A percentile compares a stretch with the other conserved stretches of the same genome.
These are phyloP conservation scores for Campoplex capitator DNA, from an alignment of 2,888 invertebrate genomes.

Conservation along the genomic window DNA sequence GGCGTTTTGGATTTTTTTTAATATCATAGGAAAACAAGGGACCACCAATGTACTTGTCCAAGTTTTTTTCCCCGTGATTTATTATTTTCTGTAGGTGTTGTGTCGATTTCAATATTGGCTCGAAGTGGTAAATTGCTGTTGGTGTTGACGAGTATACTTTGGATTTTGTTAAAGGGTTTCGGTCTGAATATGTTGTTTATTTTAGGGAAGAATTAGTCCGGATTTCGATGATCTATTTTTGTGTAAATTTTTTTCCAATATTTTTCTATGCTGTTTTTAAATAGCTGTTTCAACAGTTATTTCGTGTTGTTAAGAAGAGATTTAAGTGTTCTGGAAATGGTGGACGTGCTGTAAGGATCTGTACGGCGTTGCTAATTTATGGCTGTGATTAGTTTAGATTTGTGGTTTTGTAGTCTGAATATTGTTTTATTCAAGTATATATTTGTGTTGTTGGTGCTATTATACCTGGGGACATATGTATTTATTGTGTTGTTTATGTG, in stretches of 20 bases:
- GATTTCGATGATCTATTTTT: not conserved
- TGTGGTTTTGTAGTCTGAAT: slow-evolving; percentile 37
- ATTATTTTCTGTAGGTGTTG: too few species aligned
- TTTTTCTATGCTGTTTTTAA: too few species aligned
- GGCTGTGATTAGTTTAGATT: slow-evolving; percentile 18
- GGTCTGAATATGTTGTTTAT: slow-evolving; percentile 64
- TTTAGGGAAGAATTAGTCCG: slow-evolving; percentile 85
- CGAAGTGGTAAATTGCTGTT: too few species aligned
- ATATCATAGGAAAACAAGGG: too few species aligned
- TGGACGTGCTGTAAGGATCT: not conserved
- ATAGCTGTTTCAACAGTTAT: not conserved
- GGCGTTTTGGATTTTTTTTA: too few species aligned
- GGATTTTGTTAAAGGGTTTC: not conserved
- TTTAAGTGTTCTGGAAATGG: not conserved
- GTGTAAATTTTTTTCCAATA: too few species aligned
- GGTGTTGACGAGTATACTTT: not conserved
- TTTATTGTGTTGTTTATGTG: slow-evolving; percentile 1
- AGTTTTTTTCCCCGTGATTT: too few species aligned
- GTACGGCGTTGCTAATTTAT: not conserved
- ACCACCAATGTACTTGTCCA: too few species aligned
- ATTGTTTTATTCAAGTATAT: slow-evolving; percentile 30
- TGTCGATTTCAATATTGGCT: too few species aligned
- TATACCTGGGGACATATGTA: not conserved
- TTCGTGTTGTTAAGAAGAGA: not conserved
- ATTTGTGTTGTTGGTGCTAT: slow-evolving; percentile 1